Evolutionary conservation across 2,797 vertebrate genomes (phyloP).

Genomic region (Fundulus diaphanus): DNA sequence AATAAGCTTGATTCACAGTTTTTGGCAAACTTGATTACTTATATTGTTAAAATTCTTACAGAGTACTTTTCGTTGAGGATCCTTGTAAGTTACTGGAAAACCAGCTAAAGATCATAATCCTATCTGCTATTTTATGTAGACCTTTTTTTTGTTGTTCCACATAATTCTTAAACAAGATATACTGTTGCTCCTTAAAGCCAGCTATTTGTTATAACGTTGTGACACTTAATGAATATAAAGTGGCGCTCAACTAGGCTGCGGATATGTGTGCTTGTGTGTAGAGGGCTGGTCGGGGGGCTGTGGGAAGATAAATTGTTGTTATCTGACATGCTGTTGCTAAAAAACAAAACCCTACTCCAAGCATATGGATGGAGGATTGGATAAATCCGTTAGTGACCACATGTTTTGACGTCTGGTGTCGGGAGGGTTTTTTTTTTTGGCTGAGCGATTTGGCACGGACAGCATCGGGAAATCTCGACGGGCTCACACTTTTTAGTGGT

Average conservation of each 20-base stretch:
- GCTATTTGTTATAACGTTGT: slow-evolving; percentile 66
- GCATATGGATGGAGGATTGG: slow-evolving; percentile 58
- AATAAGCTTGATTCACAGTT: background rate
- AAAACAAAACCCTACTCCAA: slow-evolving; percentile 31
- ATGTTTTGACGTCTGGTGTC: slow-evolving; percentile 35
- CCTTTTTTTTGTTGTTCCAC: slow-evolving; percentile 61
- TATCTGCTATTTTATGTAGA: slow-evolving; percentile 36
- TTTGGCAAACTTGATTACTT: background rate
- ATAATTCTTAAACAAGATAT: slow-evolving; percentile 67
- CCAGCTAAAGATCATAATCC: background rate
- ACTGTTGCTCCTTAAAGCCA: slow-evolving; percentile 59
- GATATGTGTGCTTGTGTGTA: slow-evolving; percentile 43
- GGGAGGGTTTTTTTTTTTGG: slow-evolving; percentile 28
- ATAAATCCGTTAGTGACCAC: slow-evolving; percentile 37
- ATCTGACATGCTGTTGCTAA: slow-evolving; percentile 54
- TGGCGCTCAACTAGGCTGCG: slow-evolving; percentile 53
- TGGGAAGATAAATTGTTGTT: slow-evolving; percentile 63
- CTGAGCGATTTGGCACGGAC: slow-evolving; percentile 11
- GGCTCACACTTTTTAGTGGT: slow-evolving; percentile 23
- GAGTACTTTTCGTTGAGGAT: background rate
- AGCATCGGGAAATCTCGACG: slow-evolving; percentile 12
- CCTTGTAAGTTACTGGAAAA: background rate
- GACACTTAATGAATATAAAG: slow-evolving; percentile 77
- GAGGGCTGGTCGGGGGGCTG: slow-evolving; percentile 31
- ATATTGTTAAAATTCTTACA: background rate